These are phyloP conservation scores for Paralvinella palmiformis DNA, from an alignment of 1,140 invertebrate species.

Conservation along the genomic window DNA sequence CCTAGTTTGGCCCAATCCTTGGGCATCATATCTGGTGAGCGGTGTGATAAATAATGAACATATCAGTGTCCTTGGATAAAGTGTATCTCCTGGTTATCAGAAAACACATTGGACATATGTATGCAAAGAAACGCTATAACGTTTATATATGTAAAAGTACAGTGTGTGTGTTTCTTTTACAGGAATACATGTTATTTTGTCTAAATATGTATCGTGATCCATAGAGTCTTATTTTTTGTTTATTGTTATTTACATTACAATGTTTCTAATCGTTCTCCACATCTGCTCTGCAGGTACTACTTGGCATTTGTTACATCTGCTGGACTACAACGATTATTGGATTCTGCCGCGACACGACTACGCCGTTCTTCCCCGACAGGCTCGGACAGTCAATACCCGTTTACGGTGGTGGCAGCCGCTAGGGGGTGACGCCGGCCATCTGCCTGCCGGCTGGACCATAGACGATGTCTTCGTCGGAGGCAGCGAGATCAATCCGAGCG, in stretches of 20 bases:
- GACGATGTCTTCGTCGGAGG: slow-evolving; percentile 52
- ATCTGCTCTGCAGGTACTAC: slow-evolving; percentile 40
- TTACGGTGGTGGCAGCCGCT: slow-evolving; percentile 47
- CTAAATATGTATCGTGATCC: too few relatives aligned
- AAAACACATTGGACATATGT: too few relatives aligned
- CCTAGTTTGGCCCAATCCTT: too few relatives aligned
- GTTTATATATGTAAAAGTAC: too few relatives aligned
- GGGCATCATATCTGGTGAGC: too few relatives aligned
- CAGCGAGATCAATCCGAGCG: slow-evolving; percentile 48
- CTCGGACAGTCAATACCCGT: slow-evolving; percentile 40
- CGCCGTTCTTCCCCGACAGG: slow-evolving; percentile 41
- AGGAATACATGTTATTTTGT: too few relatives aligned
- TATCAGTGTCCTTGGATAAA: too few relatives aligned
- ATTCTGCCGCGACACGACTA: slow-evolving; percentile 39
- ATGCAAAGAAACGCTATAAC: too few relatives aligned
- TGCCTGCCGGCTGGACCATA: slow-evolving; percentile 43
- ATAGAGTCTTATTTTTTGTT: too few relatives aligned
- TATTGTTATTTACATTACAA: neutral
- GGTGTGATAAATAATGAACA: too few relatives aligned
- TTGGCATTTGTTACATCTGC: slow-evolving; percentile 48
- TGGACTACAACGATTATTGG: slow-evolving; percentile 43
- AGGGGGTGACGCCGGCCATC: slow-evolving; percentile 23
- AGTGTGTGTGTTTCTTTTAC: too few relatives aligned
- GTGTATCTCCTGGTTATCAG: too few relatives aligned
- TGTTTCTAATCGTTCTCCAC: slow-evolving; percentile 18